A percentile compares a stretch with the other conserved stretches of the same genome.
These are phyloP conservation scores for Anguilla obscura DNA, from an alignment of 2,797 vertebrate species.

Conservation along the genomic window DNA sequence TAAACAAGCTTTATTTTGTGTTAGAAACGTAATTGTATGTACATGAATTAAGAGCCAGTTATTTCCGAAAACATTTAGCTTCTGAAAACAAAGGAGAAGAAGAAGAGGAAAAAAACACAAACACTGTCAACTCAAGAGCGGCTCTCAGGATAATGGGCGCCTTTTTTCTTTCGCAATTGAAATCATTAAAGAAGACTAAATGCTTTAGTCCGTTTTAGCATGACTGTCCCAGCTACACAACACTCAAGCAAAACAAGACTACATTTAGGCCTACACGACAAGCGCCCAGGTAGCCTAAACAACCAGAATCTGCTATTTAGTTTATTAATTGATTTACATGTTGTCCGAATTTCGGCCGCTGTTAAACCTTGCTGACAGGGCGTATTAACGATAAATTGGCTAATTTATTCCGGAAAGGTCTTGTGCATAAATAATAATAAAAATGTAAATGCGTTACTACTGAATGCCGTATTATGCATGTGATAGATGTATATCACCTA, in stretches of 20 bases:
- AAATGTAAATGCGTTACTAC: neutral
- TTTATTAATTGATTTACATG: neutral
- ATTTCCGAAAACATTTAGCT: conserved; percentile 63
- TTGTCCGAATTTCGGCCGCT: neutral
- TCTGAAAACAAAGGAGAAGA: conserved; percentile 64
- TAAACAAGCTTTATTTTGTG: conserved; percentile 35
- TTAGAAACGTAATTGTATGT: conserved; percentile 45
- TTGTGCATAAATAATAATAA: neutral
- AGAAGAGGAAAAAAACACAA: conserved; percentile 47
- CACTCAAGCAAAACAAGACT: conserved; percentile 23
- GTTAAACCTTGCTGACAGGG: neutral
- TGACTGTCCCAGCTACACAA: conserved; percentile 58
- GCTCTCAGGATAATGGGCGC: conserved; percentile 55
- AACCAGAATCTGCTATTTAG: neutral
- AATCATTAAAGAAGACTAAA: conserved; percentile 56
- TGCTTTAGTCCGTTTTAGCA: conserved; percentile 51
- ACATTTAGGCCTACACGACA: neutral
- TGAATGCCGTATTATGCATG: too few species aligned
- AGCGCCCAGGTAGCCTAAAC: neutral
- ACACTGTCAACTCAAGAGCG: conserved; percentile 56
- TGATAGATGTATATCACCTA: too few species aligned
- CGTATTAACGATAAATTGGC: neutral
- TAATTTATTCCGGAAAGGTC: neutral
- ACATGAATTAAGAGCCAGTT: conserved; percentile 58
- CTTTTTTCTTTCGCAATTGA: conserved; percentile 56